Conservation (phyloP, 35 echinoderm and acorn worm species). For the Lytechinus variegatus region DNA sequence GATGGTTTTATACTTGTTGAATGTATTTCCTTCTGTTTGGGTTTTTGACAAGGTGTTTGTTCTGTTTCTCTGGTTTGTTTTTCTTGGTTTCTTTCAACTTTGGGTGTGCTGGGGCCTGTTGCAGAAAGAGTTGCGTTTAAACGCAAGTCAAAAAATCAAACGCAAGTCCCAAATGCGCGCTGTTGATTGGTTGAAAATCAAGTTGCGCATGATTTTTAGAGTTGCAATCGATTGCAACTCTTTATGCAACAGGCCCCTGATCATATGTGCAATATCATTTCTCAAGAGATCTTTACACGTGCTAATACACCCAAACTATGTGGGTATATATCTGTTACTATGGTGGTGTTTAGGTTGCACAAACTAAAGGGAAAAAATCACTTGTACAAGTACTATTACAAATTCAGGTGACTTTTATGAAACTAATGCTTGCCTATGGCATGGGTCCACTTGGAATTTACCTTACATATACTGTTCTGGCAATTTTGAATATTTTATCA, state of each 20-base stretch:
- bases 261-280: conserved; percentile 6
- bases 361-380: neutral
- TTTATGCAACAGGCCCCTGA: too few species aligned
- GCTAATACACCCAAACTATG: neutral
- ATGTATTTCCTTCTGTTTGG: neutral
- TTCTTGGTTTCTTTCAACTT: neutral
- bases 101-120: conserved; percentile 15
- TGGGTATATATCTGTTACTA: neutral
- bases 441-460: neutral
- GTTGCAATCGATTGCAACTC: too few species aligned
- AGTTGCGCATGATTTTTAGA: too few species aligned
- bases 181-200: too few species aligned
- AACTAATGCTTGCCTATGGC: neutral
- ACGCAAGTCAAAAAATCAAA: too few species aligned
- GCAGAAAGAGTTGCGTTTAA: too few species aligned
- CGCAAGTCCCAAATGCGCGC: too few species aligned
- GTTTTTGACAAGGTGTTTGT: neutral
- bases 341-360: neutral
- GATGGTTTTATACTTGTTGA: neutral
- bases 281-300: neutral
- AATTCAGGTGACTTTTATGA: neutral
- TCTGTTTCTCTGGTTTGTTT: neutral
- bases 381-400: neutral
- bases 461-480: too few species aligned
- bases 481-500: too few species aligned